phyloP scores from a whole-genome alignment of 2,113 vertebrate species.

The Ailurus styani region DNA sequence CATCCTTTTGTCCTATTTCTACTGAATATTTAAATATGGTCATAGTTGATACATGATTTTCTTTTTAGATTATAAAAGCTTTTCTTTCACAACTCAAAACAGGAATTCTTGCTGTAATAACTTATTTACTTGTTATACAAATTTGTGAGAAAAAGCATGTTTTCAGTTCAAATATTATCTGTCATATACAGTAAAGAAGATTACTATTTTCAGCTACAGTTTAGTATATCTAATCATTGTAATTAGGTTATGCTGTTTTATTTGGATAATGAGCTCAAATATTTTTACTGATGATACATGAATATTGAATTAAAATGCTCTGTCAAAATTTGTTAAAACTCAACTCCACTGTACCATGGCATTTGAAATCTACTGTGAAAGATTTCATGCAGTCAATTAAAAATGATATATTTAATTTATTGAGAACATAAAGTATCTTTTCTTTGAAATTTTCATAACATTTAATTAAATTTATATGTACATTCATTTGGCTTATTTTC shows the following conservation, averaged over 20 bases:
- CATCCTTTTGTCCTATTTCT: neutral
- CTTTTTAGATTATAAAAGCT: neutral
- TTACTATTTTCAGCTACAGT: neutral
- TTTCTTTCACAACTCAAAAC: neutral
- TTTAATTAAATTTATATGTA: neutral
- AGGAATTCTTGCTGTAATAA: neutral
- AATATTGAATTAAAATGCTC: slow-evolving; percentile 2
- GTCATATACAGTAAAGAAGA: neutral
- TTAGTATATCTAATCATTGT: neutral
- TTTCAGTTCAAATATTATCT: neutral
- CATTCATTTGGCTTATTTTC: neutral
- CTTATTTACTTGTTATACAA: neutral
- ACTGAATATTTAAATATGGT: neutral
- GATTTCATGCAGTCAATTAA: neutral
- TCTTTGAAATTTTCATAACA: neutral
- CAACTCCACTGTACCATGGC: neutral
- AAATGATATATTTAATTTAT: neutral
- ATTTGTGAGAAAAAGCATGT: neutral
- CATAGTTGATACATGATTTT: neutral
- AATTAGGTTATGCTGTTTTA: slow-evolving; percentile 4
- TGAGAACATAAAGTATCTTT: neutral
- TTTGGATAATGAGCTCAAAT: neutral
- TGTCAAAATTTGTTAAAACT: neutral
- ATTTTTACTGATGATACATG: neutral
- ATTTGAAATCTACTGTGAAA: neutral